phyloP scores from a whole-genome alignment of 2,113 vertebrate species.

The Rhynchomys soricoides region DNA sequence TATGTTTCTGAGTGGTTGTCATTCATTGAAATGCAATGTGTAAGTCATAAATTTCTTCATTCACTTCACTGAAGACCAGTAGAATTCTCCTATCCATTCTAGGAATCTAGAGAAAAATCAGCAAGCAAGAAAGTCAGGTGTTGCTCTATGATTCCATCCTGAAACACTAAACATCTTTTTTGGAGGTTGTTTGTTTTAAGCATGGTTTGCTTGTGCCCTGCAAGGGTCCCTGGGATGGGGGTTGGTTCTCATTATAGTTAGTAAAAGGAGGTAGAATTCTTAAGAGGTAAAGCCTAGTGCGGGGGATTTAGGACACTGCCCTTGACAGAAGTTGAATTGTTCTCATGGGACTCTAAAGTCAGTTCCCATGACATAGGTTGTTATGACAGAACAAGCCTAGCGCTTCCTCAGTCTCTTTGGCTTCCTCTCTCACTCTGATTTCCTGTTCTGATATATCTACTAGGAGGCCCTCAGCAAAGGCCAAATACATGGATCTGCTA shows the following conservation, averaged over 20 bases:
- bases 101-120: constrained; percentile 15
- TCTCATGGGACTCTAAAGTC: not conserved
- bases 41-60: not conserved
- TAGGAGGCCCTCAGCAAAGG: not conserved
- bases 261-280: not conserved
- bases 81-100: not conserved
- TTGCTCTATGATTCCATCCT: not conserved
- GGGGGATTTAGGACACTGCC: not conserved
- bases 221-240: not conserved
- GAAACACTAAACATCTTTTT: not conserved
- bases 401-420: not conserved
- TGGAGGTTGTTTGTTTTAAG: not conserved
- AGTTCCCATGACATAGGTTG: not conserved
- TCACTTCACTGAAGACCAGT: not conserved
- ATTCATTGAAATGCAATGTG: not conserved
- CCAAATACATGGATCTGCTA: not conserved
- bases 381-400: not conserved
- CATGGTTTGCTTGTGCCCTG: not conserved
- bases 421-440: not conserved
- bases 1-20: not conserved
- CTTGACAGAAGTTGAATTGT: not conserved
- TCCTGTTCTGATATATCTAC: not conserved
- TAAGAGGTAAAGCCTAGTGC: not conserved
- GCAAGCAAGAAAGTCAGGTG: not conserved
- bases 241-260: not conserved